These are phyloP conservation scores for Plemyria rubiginata DNA, from an alignment of 2,888 invertebrate genomes.

Conservation along the genomic window DNA sequence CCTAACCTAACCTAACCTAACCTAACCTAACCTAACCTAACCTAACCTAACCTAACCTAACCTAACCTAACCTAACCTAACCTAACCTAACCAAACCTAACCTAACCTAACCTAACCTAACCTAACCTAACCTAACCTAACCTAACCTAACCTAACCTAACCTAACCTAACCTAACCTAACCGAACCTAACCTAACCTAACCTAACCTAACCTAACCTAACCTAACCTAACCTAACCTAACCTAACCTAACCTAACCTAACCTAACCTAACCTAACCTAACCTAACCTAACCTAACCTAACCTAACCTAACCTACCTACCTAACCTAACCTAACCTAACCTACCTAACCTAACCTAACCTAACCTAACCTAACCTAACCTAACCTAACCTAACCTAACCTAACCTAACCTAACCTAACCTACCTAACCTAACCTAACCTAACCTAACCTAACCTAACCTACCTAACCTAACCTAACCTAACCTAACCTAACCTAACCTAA, in stretches of 20 bases:
- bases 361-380: conserved; percentile 32
- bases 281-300: conserved; percentile 33
- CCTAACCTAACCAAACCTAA: conserved; percentile 35
- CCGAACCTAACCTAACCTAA: conserved; percentile 40
- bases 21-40: conserved; percentile 34
- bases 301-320: conserved; percentile 33
- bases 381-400: conserved; percentile 32
- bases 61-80: conserved; percentile 33
- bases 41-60: conserved; percentile 33
- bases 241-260: conserved; percentile 35
- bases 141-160: conserved; percentile 40
- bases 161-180: conserved; percentile 43
- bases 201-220: conserved; percentile 32
- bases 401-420: conserved; percentile 33
- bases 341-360: conserved; percentile 34
- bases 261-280: conserved; percentile 28
- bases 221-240: conserved; percentile 39
- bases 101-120: conserved; percentile 39
- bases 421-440: conserved; percentile 36
- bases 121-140: conserved; percentile 43
- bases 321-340: conserved; percentile 32
- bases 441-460: conserved; percentile 31
- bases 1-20: conserved; percentile 30
- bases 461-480: conserved; percentile 31
- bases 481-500: conserved; percentile 34